Conservation (phyloP, 2,113 vertebrate species). For the Serilophus lunatus region DNA sequence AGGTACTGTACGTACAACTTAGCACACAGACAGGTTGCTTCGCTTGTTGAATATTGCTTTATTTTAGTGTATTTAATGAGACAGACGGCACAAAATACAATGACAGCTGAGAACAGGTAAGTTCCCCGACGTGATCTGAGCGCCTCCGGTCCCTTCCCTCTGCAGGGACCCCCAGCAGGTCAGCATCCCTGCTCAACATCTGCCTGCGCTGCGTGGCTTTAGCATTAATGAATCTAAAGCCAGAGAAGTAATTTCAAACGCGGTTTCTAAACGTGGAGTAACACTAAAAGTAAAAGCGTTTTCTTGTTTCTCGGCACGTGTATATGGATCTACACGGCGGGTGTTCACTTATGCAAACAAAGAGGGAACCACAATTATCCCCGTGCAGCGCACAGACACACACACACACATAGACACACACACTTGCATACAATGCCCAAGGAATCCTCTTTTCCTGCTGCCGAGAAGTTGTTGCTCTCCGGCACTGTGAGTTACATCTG, state of each 20-base stretch:
- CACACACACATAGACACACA: neutral
- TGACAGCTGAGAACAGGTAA: conserved; percentile 67
- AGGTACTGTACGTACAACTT: conserved; percentile 46
- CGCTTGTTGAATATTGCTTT: conserved; percentile 5
- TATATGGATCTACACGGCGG: neutral
- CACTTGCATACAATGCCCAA: conserved; percentile 41
- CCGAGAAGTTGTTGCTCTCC: conserved; percentile 4
- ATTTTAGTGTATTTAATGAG: neutral
- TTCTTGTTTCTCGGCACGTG: conserved; percentile 5
- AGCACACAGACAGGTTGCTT: neutral
- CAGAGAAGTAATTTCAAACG: neutral
- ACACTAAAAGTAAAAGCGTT: neutral
- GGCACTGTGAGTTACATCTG: neutral
- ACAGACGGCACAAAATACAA: neutral
- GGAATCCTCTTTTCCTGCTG: neutral
- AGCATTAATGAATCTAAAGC: neutral
- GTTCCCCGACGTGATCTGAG: conserved; percentile 28
- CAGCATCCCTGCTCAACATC: conserved; percentile 36
- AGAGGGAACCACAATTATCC: neutral
- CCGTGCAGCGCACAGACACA: neutral
- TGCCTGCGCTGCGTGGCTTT: neutral
- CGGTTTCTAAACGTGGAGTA: neutral
- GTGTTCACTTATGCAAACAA: conserved; percentile 7
- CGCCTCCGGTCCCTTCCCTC: neutral
- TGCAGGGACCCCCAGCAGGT: neutral